Evolutionary conservation across 2,888 invertebrate genomes (phyloP), one percentile per base, ranked within the genome.

Genomic region (Agrilus mali): DNA sequence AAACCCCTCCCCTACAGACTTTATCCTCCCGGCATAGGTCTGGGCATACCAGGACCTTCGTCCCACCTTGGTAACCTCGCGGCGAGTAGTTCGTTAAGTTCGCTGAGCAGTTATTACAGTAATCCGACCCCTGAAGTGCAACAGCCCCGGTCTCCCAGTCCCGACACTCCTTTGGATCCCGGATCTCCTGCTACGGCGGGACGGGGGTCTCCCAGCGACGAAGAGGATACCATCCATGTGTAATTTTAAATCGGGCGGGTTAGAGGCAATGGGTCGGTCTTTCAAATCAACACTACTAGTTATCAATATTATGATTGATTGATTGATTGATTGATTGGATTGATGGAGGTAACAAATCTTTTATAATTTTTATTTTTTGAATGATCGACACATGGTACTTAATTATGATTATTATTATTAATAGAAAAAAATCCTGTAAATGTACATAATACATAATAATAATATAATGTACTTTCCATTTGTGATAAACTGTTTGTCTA

Each of bases 1-100:
- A 90, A 90, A 66, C 92, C 92, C 2, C 72, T 92, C 61, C 87
- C 90, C 51, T 88, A 87, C 68, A 72, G 82, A 64, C 60, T 69
- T 40, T 78, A 78, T 69, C 69, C 76, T 49, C 75, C 61, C 50
- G 76, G 69, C 15, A 60, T 75, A 20, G 73, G 75, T 16, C 68
- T 78, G 54, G 80, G 80, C 37, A 66, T 81, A 42, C 77, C 80
- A 4, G 80, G 80, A 7, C 80, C 82, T 3, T 80, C 79, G 43
- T 77, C 81, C 31, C 80, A 80, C 55, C 66, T 81, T 13, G 76
- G 78, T 20, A 73, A 76, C 8, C 65, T 82, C 13, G 79, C 83
- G 10, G 83, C 78, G 44, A 82, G 85, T 50, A 82, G 75, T 57
- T 75, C 82, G 16, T 59, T 75, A 37, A 71, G 72, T 39, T 70